Percentiles rank a stretch among this genome's conserved stretches.
Conservation (phyloP, 2,888 invertebrate genomes). For the Diplazon laetatorius region DNA sequence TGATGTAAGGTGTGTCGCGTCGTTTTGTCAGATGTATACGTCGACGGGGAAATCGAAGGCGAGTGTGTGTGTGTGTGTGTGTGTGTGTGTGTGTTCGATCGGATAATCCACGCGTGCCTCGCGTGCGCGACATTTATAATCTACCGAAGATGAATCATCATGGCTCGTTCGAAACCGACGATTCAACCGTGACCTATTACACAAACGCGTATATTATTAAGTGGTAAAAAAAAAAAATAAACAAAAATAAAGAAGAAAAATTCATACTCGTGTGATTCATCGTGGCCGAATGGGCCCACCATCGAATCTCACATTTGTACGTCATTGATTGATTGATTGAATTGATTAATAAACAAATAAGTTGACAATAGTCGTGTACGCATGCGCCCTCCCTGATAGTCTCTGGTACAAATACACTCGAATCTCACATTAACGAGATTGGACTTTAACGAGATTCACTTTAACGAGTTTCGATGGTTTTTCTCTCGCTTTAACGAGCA, state of each 20-base stretch:
- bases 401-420: no score
- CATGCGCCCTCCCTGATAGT: no score
- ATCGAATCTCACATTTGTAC: slow-evolving; percentile 75
- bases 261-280: slow-evolving; percentile 34
- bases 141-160: slow-evolving; percentile 37
- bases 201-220: slow-evolving; percentile 46
- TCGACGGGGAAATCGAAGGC: no score
- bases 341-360: slow-evolving; percentile 69
- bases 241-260: no score
- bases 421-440: no score
- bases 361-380: slow-evolving; percentile 57
- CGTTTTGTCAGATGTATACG: no score
- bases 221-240: no score
- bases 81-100: neutral
- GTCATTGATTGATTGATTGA: slow-evolving; percentile 72
- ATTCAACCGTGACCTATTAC: slow-evolving; percentile 28
- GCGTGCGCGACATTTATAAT: neutral
- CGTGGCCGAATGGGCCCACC: slow-evolving; percentile 51
- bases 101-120: neutral
- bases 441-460: no score
- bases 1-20: no score
- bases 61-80: neutral
- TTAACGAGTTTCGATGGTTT: no score
- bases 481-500: no score
- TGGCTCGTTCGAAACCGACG: slow-evolving; percentile 20